Evolutionary conservation across 2,888 invertebrate genomes (phyloP).

Genomic region (Apamea sordens): DNA sequence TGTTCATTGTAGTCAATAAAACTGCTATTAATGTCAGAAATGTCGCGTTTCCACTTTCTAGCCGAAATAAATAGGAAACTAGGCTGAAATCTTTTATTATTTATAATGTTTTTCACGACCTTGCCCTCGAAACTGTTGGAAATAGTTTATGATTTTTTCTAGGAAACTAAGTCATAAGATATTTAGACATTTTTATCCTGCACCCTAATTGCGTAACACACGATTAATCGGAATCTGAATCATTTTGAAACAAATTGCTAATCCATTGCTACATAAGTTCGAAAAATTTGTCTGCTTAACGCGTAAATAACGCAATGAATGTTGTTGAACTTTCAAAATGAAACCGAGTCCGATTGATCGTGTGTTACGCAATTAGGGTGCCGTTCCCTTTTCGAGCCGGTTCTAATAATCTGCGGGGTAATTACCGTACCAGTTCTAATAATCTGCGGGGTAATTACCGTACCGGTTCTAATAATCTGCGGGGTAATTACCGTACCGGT

Average conservation of each 20-base stretch:
- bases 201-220: too few species aligned
- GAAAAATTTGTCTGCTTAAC: too few species aligned
- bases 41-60: conserved; percentile 8
- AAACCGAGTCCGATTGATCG: too few species aligned
- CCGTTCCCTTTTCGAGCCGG: background rate
- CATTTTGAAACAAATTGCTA: too few species aligned
- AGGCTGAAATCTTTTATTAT: conserved; percentile 12
- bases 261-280: too few species aligned
- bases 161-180: conserved; percentile 7
- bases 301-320: too few species aligned
- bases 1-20: conserved; percentile 17
- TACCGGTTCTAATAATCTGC: too few species aligned
- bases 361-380: too few species aligned
- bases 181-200: background rate
- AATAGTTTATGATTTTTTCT: conserved; percentile 31
- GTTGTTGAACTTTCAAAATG: too few species aligned
- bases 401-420: too few species aligned
- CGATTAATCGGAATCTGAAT: too few species aligned
- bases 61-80: conserved; percentile 17
- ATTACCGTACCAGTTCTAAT: background rate
- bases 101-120: conserved; percentile 28
- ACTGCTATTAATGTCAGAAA: conserved; percentile 43
- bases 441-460: background rate
- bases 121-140: conserved; percentile 40
- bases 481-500: background rate